Evolutionary conservation across 2,888 invertebrate species (phyloP).

Genomic region (Uropetala carovei): DNA sequence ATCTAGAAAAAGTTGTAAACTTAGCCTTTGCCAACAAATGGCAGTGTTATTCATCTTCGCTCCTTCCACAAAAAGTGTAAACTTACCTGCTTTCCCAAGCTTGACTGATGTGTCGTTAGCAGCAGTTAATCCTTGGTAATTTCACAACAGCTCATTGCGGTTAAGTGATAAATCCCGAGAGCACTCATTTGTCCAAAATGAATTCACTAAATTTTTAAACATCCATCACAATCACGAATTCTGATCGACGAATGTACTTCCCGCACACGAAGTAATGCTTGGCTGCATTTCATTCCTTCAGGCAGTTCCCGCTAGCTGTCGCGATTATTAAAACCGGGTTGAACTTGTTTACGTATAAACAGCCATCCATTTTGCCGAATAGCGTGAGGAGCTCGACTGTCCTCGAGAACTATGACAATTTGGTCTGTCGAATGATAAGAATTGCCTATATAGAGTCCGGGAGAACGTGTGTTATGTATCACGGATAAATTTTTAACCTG

Average conservation of each 20-base stretch:
- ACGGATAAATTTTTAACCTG: background rate
- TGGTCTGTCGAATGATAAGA: background rate
- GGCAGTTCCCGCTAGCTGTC: constrained; percentile 64
- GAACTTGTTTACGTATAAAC: constrained; percentile 60
- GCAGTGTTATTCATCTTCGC: constrained; percentile 57
- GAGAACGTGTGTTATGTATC: background rate
- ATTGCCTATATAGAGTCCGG: background rate
- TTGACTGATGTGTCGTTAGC: constrained; percentile 49
- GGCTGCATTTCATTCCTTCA: constrained; percentile 64
- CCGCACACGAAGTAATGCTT: constrained; percentile 64
- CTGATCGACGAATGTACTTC: constrained; percentile 64
- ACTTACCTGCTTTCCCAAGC: constrained; percentile 60
- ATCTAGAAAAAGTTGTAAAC: background rate
- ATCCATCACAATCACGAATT: constrained; percentile 62
- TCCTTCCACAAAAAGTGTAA: constrained; percentile 45
- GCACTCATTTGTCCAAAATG: constrained; percentile 58
- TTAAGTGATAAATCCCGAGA: constrained; percentile 53
- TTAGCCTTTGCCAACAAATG: constrained; percentile 19
- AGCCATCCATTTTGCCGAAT: constrained; percentile 59
- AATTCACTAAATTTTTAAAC: constrained; percentile 60
- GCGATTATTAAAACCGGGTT: constrained; percentile 63
- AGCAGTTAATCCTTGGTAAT: constrained; percentile 63
- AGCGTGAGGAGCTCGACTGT: background rate
- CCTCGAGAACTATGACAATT: background rate
- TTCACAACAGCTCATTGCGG: constrained; percentile 58